Base-by-base conservation (phyloP, 2,888 invertebrate species). In the Athrips mouffetella region DNA sequence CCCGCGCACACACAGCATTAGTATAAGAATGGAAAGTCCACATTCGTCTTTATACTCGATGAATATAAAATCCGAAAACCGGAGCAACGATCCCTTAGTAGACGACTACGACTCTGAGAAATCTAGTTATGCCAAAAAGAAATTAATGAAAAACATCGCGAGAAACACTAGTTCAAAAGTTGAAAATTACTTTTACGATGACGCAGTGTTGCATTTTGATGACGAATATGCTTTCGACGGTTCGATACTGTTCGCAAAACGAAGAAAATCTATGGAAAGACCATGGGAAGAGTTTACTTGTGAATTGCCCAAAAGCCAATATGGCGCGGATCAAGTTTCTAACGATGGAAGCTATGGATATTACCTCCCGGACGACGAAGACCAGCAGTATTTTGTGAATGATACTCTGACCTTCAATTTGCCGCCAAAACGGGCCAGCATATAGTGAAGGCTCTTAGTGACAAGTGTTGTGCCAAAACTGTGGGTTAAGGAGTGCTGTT, bases 161-260 rank as follows among this genome's bases (percentile, higher is more conserved):
- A 73, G 89, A 40, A 89, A 89, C 42, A 85, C 86, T 0, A 65
- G 60, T 11, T 67, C 70, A 53, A 60, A 70, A 0, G 64, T 73
- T 0, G 81, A 86, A 29, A 89, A 88, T 42, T 89, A 89, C 42
- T 89, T 89, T 60, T 89, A 89, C 47, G 89, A 89, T 45, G 89
- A 89, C 42, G 84, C 89, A 0, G 85, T 89, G 0, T 49, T 89
- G 31, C 83, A 83, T 47, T 86, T 89, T 53, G 89, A 89, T 25
- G 89, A 89, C 40, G 88, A 89, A 47, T 87, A 87, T 59, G 81
- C 85, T 0, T 85, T 88, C 56, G 89, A 89, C 47, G 88, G 89
- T 0, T 87, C 89, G 1, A 86, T 85, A 51, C 52, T 88, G 15
- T 88, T 85, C 51, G 86, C 88, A 3, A 88, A 88, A 48, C 49